Evolutionary conservation across 2,797 vertebrate genomes (phyloP).

Genomic region (Pipistrellus pipistrellus): DNA sequence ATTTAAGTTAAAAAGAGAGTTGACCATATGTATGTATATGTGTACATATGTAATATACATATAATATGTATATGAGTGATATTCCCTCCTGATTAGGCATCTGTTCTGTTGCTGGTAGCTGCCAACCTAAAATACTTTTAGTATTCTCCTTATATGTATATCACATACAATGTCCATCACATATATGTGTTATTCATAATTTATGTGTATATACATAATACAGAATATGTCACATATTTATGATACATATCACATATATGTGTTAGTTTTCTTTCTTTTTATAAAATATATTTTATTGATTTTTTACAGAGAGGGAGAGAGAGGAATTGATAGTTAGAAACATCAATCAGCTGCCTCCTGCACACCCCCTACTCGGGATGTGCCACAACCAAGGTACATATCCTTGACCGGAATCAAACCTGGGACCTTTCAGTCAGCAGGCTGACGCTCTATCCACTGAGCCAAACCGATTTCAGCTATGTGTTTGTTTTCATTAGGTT

Average conservation of each 20-base stretch:
- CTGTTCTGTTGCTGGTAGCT: neutral
- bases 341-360: no score
- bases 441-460: no score
- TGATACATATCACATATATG: neutral
- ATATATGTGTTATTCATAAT: neutral
- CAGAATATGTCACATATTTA: neutral
- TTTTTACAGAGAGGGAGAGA: no score
- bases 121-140: neutral
- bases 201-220: neutral
- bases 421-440: no score
- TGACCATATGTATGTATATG: neutral
- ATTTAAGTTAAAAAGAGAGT: conserved; percentile 7
- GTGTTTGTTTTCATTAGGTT: neutral
- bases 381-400: no score
- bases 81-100: neutral
- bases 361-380: no score
- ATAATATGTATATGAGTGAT: no score
- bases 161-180: neutral
- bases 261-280: no score
- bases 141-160: neutral
- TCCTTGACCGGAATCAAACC: no score
- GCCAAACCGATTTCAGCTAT: no score
- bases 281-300: no score
- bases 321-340: no score
- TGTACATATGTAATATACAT: neutral